A percentile compares a stretch with the other conserved stretches of the same genome.
These are phyloP conservation scores for Drosophila subobscura DNA, from an alignment of 1,140 invertebrate species.

Conservation along the genomic window DNA sequence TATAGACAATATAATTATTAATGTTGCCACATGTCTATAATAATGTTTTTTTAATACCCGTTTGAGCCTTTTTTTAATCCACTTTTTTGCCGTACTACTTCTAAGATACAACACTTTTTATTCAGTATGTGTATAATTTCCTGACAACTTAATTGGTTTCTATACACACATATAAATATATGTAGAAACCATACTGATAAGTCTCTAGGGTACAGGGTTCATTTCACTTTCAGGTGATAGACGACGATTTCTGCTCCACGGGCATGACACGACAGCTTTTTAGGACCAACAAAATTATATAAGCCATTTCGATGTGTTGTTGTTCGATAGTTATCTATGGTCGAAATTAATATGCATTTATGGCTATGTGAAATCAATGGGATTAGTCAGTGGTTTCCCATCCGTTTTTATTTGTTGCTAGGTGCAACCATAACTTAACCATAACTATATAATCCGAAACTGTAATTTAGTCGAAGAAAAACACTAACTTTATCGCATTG, in stretches of 20 bases:
- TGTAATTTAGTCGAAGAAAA: too few relatives aligned
- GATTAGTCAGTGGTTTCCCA: background rate
- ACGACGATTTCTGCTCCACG: constrained; percentile 22
- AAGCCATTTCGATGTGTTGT: background rate
- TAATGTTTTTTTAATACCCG: too few relatives aligned
- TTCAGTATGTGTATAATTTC: background rate
- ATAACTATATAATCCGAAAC: background rate
- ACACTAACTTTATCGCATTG: background rate
- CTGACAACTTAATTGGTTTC: constrained; percentile 12
- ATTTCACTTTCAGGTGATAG: constrained; percentile 34
- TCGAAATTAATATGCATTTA: constrained; percentile 1
- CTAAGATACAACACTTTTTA: background rate
- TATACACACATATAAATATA: background rate
- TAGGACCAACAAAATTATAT: background rate
- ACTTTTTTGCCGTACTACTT: background rate
- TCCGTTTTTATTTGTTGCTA: background rate
- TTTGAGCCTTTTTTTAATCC: too few relatives aligned
- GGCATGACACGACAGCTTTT: constrained; percentile 47
- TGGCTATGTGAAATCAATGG: background rate
- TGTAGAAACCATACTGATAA: constrained; percentile 30
- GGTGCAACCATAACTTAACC: background rate
- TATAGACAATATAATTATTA: too few relatives aligned
- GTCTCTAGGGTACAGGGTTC: constrained; percentile 53
- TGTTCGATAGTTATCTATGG: background rate
- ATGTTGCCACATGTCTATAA: too few relatives aligned